These are phyloP conservation scores for Pycnonotus jocosus DNA, from an alignment of 2,113 vertebrate genomes.

Conservation along the genomic window DNA sequence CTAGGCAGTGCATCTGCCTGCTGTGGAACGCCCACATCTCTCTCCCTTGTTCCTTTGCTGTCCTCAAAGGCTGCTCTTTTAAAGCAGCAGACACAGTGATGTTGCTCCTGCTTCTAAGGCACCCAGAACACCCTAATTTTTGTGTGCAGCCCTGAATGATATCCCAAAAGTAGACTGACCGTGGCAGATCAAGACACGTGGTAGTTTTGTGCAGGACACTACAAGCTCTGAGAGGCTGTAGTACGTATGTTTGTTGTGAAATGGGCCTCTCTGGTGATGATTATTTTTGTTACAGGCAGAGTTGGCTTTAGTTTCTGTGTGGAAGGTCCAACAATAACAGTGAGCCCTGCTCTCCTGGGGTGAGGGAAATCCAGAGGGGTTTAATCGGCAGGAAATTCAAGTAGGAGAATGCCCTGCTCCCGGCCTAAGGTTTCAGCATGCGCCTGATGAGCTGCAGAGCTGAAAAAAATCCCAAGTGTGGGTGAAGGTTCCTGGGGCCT, in stretches of 20 bases:
- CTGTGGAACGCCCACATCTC: background rate
- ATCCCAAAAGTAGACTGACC: background rate
- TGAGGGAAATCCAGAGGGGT: conserved; percentile 47
- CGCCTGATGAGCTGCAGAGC: background rate
- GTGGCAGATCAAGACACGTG: background rate
- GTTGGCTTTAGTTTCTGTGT: conserved; percentile 47
- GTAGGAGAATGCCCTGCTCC: conserved; percentile 3
- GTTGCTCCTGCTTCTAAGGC: background rate
- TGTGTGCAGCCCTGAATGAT: background rate
- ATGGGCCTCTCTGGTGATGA: background rate
- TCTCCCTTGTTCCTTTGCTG: background rate
- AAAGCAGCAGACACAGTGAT: background rate
- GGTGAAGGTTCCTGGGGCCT: background rate
- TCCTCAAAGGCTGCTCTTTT: background rate
- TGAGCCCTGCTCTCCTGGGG: background rate
- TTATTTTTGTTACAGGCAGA: conserved; percentile 50
- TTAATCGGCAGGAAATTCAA: conserved; percentile 37
- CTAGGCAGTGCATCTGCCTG: background rate
- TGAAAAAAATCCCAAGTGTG: background rate
- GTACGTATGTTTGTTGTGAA: conserved; percentile 37
- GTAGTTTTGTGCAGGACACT: background rate
- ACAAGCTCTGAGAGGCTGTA: background rate
- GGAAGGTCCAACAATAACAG: conserved; percentile 44
- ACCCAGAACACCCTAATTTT: background rate
- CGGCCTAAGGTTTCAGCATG: background rate